phyloP scores from a whole-genome alignment of 2,797 vertebrate species.

The Pseudochromis fuscus region DNA sequence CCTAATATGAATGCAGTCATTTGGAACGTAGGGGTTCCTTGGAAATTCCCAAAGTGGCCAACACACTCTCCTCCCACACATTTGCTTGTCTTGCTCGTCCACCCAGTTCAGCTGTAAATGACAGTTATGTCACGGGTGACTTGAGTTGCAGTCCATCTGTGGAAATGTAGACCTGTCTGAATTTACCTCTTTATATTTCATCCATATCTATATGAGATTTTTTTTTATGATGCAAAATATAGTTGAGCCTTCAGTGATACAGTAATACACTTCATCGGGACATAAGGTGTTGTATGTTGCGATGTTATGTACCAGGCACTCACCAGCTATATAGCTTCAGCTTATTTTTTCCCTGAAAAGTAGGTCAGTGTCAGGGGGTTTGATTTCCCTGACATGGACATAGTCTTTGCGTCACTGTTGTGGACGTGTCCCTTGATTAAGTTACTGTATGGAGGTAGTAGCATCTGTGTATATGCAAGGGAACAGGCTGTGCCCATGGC shows the following conservation, averaged over 20 bases:
- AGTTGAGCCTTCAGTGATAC: neutral
- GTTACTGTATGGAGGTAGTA: constrained; percentile 72
- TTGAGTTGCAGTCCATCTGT: constrained; percentile 74
- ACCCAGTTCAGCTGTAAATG: constrained; percentile 71
- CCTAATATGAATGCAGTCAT: constrained; percentile 74
- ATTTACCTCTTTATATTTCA: constrained; percentile 43
- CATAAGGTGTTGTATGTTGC: neutral
- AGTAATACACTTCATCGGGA: constrained; percentile 7
- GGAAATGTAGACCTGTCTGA: constrained; percentile 59
- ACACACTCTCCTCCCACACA: constrained; percentile 53
- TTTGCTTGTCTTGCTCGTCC: constrained; percentile 47
- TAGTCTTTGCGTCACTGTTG: constrained; percentile 67
- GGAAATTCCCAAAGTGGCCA: constrained; percentile 79
- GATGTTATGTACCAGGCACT: constrained; percentile 10
- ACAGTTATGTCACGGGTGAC: constrained; percentile 80
- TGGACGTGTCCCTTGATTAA: constrained; percentile 79
- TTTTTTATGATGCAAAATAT: constrained; percentile 33
- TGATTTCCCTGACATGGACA: constrained; percentile 61
- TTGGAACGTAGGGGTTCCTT: constrained; percentile 62
- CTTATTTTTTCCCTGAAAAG: constrained; percentile 38
- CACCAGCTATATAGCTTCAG: constrained; percentile 21
- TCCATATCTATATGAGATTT: constrained; percentile 27
- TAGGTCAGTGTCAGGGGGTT: constrained; percentile 62
- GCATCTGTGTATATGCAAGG: constrained; percentile 69
- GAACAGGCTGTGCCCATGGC: constrained; percentile 82